phyloP scores from a whole-genome alignment of 2,888 invertebrate genomes.

The Cenopis cana region DNA sequence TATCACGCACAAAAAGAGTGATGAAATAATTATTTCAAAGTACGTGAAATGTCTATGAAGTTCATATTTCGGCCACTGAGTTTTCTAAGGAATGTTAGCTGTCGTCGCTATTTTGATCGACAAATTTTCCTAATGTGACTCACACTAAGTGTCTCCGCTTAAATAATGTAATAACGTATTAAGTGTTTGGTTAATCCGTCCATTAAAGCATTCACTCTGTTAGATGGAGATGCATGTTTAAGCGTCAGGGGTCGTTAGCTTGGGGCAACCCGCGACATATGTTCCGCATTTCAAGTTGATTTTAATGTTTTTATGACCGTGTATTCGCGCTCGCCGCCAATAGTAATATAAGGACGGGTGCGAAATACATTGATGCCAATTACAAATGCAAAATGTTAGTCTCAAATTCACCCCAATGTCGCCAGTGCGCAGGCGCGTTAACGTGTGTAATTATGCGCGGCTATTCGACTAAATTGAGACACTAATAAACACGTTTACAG shows the following conservation, averaged over 20 bases:
- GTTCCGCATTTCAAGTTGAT: neutral
- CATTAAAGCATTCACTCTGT: slow-evolving; percentile 7
- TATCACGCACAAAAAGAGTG: too few species aligned
- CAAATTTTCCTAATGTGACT: neutral
- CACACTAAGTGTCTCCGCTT: neutral
- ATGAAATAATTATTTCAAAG: too few species aligned
- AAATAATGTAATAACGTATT: neutral
- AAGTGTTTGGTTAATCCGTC: slow-evolving; percentile 5
- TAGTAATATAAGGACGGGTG: too few species aligned
- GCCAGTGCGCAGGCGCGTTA: neutral
- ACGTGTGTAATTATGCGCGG: slow-evolving; percentile 1
- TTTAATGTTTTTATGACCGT: neutral
- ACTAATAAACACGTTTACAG: neutral
- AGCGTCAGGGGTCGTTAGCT: slow-evolving; percentile 9
- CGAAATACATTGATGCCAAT: neutral
- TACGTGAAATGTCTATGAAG: too few species aligned
- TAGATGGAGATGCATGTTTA: slow-evolving; percentile 3
- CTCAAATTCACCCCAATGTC: neutral
- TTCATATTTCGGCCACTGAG: too few species aligned
- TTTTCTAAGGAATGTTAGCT: too few species aligned
- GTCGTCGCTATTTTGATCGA: too few species aligned
- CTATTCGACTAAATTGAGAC: slow-evolving; percentile 17
- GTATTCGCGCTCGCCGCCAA: neutral
- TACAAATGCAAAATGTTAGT: neutral
- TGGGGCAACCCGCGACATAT: too few species aligned